A percentile compares a stretch with the other conserved stretches of the same genome.
Evolutionary conservation across 1,140 invertebrate genomes (phyloP).

Genomic region (Formica selysi): DNA sequence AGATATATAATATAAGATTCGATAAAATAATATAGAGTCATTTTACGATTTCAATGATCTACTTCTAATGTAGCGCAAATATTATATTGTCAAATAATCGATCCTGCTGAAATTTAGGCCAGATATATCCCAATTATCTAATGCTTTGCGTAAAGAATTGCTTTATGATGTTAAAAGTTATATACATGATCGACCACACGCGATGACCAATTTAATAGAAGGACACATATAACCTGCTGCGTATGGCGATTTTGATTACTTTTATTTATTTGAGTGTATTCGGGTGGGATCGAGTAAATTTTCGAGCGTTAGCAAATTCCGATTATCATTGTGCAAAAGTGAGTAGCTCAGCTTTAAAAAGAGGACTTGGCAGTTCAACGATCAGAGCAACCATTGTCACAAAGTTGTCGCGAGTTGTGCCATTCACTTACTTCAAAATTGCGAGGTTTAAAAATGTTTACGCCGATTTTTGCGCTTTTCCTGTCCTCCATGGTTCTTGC

Average conservation of each 20-base stretch:
- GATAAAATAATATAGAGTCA: neutral
- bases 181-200: neutral
- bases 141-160: neutral
- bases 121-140: neutral
- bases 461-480: neutral
- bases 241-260: neutral
- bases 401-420: slow-evolving; percentile 17
- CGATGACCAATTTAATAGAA: neutral
- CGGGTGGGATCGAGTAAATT: neutral
- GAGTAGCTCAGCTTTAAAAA: slow-evolving; percentile 34
- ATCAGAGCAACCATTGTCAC: neutral
- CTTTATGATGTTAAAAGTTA: neutral
- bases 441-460: slow-evolving; percentile 9
- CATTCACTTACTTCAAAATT: neutral
- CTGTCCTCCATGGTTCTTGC: neutral
- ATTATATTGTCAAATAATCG: slow-evolving; percentile 4
- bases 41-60: neutral
- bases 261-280: slow-evolving; percentile 3
- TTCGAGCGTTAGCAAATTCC: slow-evolving; percentile 51
- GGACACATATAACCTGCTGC: neutral
- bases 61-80: neutral
- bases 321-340: neutral
- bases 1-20: too few relatives aligned
- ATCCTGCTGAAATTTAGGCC: neutral
- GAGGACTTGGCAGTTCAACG: neutral